Evolutionary conservation across 2,113 vertebrate genomes (phyloP).

Genomic region (Delphinus delphis): DNA sequence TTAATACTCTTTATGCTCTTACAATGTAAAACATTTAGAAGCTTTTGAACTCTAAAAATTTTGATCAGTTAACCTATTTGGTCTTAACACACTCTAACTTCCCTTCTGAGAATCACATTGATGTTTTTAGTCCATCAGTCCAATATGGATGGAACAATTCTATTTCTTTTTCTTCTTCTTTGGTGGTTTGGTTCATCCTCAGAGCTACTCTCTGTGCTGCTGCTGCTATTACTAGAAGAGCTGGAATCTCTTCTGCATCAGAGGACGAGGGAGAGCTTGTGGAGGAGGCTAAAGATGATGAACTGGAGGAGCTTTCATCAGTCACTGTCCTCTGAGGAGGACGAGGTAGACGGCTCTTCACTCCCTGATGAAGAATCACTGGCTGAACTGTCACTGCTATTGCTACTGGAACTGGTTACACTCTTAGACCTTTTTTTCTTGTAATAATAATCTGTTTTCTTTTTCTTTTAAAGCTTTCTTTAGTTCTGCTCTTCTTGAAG

Average conservation of each 20-base stretch:
- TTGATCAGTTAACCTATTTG: constrained; percentile 57
- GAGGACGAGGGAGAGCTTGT: constrained; percentile 89
- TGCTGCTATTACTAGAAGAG: constrained; percentile 86
- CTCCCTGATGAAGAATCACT: constrained; percentile 93
- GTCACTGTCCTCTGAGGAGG: constrained; percentile 90
- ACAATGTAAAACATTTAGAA: constrained; percentile 74
- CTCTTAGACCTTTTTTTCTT: constrained; percentile 94
- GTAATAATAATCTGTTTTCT: constrained; percentile 87
- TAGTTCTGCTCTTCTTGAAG: constrained; percentile 93
- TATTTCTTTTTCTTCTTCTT: constrained; percentile 95
- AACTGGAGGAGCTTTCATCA: constrained; percentile 86
- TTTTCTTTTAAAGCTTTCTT: constrained; percentile 95
- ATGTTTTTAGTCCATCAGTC: constrained; percentile 37
- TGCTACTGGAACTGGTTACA: constrained; percentile 88
- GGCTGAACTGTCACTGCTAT: constrained; percentile 89
- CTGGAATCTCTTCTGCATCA: constrained; percentile 85
- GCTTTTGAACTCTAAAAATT: constrained; percentile 72
- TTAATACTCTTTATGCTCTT: constrained; percentile 68
- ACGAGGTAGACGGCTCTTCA: constrained; percentile 91
- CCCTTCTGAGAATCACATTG: constrained; percentile 5
- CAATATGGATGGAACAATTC: not conserved
- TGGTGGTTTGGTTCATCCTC: constrained; percentile 93
- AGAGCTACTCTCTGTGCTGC: constrained; percentile 89
- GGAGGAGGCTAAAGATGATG: constrained; percentile 86
- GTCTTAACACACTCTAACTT: constrained; percentile 60